Base-by-base conservation (phyloP, 2,797 vertebrate genomes). In the Melanotaenia boesemani region DNA sequence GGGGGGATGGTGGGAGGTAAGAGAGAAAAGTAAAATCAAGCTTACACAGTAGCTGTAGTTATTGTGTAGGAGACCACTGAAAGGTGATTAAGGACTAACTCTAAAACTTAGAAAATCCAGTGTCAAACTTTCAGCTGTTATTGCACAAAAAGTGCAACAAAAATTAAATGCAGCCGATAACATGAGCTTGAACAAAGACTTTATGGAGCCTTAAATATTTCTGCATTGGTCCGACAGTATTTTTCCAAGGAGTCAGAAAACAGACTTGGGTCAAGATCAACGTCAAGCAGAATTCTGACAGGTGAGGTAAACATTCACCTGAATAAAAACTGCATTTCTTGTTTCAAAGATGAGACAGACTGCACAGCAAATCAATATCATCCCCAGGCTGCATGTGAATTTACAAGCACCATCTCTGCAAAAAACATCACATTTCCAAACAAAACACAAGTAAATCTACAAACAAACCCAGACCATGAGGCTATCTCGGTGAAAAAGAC, bases 311-410 rank as follows among this genome's bases (percentile, higher is more conserved):
- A 90, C 81, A 84, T 85, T 79, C 81, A 88, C 89, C 88, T 86
- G 86, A 75, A 78, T 73, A 86, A 82, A 89, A 88, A 60, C 59
- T 46, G 57, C 80, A 85, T 74, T 81, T 70, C 74, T 82, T 80
- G 81, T 83, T 84, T 86, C 84, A 86, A 67, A 89, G 86, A 89
- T 84, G 85, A 92, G 89, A 91, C 88, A 78, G 82, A 83, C 81
- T 72, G 82, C 54, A 91, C 85, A 90, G 90, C 80, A 89, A 94
- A 94, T 93, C 94, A 89, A 94, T 93, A 94, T 36, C 75, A 81
- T 91, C 84, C 85, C 80, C 80, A 54, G 84, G 83, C 87, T 87
- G 85, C 84, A 72, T 74, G 81, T 82, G 89, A 90, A 92, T 90
- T 80, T 80, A 73, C 63, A 87, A 80, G 72, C 54, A 63, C 76